Conservation (phyloP, 2,888 invertebrate species). For the Caenorhabditis sp. region DNA sequence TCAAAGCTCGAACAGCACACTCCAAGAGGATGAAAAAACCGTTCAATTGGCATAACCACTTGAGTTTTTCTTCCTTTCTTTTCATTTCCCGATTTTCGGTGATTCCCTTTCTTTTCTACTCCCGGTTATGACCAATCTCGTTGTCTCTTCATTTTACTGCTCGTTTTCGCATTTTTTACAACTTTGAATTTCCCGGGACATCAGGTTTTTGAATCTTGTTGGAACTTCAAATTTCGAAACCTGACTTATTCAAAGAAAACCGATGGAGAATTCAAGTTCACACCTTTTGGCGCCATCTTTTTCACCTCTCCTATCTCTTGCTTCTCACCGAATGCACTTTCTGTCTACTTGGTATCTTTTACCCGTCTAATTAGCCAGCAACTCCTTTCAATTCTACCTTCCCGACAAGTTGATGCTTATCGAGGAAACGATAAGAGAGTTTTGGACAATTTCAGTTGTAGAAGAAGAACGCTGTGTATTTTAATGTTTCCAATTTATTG, state of each 20-base stretch:
- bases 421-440: slow-evolving; percentile 12
- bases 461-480: not conserved
- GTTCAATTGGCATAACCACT: slow-evolving; percentile 45
- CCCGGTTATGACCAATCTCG: slow-evolving; percentile 27
- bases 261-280: slow-evolving; percentile 21
- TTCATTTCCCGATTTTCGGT: slow-evolving; percentile 10
- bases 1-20: slow-evolving; percentile 23
- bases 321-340: slow-evolving; percentile 26
- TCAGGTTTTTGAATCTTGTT: not conserved
- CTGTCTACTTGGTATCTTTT: not conserved
- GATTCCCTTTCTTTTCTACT: slow-evolving; percentile 3
- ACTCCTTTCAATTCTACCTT: slow-evolving; percentile 31
- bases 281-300: slow-evolving; percentile 18
- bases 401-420: slow-evolving; percentile 26
- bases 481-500: slow-evolving; percentile 40
- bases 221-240: not conserved
- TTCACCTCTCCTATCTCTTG: slow-evolving; percentile 3
- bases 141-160: slow-evolving; percentile 45
- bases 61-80: slow-evolving; percentile 22
- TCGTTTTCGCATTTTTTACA: slow-evolving; percentile 38
- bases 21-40: slow-evolving; percentile 19
- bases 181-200: not conserved
- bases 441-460: slow-evolving; percentile 26
- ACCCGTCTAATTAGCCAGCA: not conserved
- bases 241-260: not conserved